A percentile compares a stretch with the other conserved stretches of the same genome.
These are phyloP conservation scores for Brachionus sp. DNA, from an alignment of 1,140 invertebrate genomes.

Conservation along the genomic window DNA sequence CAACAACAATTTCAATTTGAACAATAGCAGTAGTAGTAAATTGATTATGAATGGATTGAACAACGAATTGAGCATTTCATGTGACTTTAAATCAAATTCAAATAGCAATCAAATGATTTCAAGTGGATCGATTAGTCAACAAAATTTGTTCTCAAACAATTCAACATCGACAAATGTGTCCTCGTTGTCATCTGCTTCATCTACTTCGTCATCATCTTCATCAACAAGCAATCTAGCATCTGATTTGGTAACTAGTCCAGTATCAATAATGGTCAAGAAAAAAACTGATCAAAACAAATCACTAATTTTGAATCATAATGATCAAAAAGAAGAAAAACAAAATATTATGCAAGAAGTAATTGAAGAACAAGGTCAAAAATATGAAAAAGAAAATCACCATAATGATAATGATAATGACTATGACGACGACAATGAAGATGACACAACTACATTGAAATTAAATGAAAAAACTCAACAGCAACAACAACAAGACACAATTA, in stretches of 20 bases:
- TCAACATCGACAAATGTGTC: slow-evolving; percentile 31
- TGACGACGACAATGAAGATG: neutral
- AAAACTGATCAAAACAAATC: neutral
- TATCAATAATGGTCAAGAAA: slow-evolving; percentile 35
- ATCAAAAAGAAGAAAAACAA: neutral
- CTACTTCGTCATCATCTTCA: neutral
- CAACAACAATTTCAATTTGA: neutral
- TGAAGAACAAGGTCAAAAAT: no score
- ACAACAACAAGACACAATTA: slow-evolving; percentile 19
- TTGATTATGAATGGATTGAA: neutral
- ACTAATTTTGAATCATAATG: neutral
- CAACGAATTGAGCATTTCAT: slow-evolving; percentile 18
- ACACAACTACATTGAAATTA: neutral
- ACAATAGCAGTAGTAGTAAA: neutral
- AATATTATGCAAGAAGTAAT: no score
- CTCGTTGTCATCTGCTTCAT: slow-evolving; percentile 21
- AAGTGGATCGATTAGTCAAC: neutral
- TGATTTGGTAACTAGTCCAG: slow-evolving; percentile 39
- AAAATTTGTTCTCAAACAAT: slow-evolving; percentile 20
- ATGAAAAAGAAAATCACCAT: neutral
- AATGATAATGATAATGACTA: neutral
- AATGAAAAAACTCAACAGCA: neutral
- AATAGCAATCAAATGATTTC: neutral
- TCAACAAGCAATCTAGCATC: neutral
- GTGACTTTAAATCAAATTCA: neutral